These are phyloP conservation scores for Choristoneura rosaceana DNA, from an alignment of 2,888 invertebrate genomes.

Conservation along the genomic window DNA sequence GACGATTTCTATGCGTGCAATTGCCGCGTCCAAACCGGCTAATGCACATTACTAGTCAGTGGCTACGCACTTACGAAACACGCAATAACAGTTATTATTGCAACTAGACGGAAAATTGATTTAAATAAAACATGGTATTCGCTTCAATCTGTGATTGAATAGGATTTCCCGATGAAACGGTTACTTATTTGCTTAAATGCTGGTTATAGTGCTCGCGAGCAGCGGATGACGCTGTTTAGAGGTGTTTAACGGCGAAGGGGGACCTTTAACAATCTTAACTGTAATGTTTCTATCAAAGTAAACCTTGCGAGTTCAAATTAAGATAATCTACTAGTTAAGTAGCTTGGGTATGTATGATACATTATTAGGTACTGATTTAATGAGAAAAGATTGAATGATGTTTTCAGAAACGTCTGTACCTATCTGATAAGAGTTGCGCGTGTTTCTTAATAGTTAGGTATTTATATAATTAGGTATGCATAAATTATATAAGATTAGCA, in stretches of 20 bases:
- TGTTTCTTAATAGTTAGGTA: no score
- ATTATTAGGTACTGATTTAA: no score
- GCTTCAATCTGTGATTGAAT: constrained; percentile 15
- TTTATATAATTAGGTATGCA: no score
- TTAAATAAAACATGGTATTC: constrained; percentile 34
- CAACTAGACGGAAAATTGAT: constrained; percentile 31
- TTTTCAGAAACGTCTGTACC: no score
- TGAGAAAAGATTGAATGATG: no score
- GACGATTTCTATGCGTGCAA: constrained; percentile 32
- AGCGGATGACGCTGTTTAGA: constrained; percentile 19
- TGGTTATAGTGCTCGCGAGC: not conserved
- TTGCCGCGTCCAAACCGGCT: constrained; percentile 27
- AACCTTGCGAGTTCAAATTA: constrained; percentile 3
- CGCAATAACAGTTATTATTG: constrained; percentile 15
- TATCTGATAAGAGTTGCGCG: no score
- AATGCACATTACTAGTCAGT: not conserved
- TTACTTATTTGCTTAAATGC: not conserved
- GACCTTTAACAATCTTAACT: not conserved
- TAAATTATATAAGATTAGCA: no score
- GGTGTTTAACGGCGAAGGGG: not conserved
- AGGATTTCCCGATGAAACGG: constrained; percentile 11
- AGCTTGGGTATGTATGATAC: no score
- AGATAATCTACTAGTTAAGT: no score
- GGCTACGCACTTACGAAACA: constrained; percentile 13
- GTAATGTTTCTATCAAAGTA: constrained; percentile 7